Evolutionary conservation across 2,113 vertebrate genomes (phyloP).

Genomic region (Brachypodius melanocephalos): DNA sequence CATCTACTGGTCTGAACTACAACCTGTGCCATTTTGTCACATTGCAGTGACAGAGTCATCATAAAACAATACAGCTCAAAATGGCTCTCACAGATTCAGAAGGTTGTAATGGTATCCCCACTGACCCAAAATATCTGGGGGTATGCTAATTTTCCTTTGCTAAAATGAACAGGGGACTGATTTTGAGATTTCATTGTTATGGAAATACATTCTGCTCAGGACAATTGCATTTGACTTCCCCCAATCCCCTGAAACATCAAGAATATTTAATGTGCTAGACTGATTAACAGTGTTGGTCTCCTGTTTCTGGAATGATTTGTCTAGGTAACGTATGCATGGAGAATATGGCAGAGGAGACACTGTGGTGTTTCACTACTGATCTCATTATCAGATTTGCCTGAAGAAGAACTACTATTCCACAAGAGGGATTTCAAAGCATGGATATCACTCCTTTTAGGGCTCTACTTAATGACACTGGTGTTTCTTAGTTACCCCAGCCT

Average conservation of each 20-base stretch:
- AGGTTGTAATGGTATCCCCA: conserved; percentile 9
- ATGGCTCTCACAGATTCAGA: background rate
- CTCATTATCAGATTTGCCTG: background rate
- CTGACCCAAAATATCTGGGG: conserved; percentile 7
- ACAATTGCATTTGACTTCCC: background rate
- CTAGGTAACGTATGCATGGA: background rate
- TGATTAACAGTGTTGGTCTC: conserved; percentile 4
- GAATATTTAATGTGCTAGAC: conserved; percentile 27
- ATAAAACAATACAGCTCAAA: conserved; percentile 11
- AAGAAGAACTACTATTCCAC: background rate
- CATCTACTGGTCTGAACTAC: background rate
- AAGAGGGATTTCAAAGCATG: background rate
- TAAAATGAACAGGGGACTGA: background rate
- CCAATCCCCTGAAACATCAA: background rate
- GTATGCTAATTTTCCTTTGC: conserved; percentile 19
- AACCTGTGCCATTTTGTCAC: background rate
- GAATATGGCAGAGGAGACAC: background rate
- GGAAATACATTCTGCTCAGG: background rate
- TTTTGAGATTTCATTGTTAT: conserved; percentile 9
- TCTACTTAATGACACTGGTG: background rate
- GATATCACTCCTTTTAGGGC: background rate
- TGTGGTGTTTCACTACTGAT: background rate
- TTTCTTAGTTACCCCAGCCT: background rate
- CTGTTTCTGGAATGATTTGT: conserved; percentile 10
- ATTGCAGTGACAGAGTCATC: conserved; percentile 14